Percentiles rank a stretch among this genome's conserved stretches.
These are phyloP conservation scores for Ophonus ardosiacus DNA, from an alignment of 2,888 invertebrate species.

Conservation along the genomic window DNA sequence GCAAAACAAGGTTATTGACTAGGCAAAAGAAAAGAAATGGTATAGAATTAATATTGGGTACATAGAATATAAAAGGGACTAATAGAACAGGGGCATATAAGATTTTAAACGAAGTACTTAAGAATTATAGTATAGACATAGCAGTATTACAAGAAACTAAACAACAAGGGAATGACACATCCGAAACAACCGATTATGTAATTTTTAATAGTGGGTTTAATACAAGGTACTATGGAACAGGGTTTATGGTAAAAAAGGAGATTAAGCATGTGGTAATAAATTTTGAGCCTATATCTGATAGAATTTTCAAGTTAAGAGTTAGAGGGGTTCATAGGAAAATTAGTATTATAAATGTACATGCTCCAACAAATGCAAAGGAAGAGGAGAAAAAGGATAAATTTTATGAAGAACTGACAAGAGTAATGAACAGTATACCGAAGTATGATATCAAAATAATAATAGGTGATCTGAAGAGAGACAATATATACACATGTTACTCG, in stretches of 20 bases:
- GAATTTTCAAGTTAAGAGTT: neutral
- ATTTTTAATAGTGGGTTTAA: neutral
- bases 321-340: neutral
- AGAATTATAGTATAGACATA: neutral
- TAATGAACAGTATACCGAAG: neutral
- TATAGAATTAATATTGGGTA: neutral
- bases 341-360: neutral
- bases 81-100: neutral
- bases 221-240: neutral
- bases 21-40: neutral
- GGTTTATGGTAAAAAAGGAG: neutral
- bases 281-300: neutral
- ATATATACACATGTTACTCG: neutral
- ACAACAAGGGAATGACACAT: neutral
- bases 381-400: constrained; percentile 1
- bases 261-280: neutral
- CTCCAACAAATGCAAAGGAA: neutral
- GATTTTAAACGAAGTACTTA: neutral
- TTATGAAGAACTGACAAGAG: neutral
- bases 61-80: neutral
- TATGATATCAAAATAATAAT: neutral
- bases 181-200: neutral
- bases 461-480: neutral
- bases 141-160: neutral
- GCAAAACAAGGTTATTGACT: no score